Conservation (phyloP, 1,140 invertebrate species). For the Scylla paramamosain region DNA sequence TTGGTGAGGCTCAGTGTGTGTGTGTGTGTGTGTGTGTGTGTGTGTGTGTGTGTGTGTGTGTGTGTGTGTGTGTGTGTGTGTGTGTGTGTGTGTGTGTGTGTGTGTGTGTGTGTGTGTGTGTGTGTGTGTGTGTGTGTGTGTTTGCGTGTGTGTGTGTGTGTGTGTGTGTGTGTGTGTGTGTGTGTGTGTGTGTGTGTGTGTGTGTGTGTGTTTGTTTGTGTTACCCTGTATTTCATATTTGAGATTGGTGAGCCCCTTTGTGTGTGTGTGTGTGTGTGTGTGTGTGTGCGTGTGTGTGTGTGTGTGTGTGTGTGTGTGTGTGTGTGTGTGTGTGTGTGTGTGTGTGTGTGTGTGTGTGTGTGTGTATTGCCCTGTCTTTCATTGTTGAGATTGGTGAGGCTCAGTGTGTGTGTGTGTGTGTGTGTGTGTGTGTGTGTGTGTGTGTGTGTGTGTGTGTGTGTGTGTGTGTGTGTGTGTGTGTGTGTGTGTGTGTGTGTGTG, state of each 20-base stretch:
- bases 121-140: too few relatives aligned
- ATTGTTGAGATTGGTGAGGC: too few relatives aligned
- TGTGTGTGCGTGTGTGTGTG: constrained; percentile 44
- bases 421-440: constrained; percentile 32
- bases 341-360: constrained; percentile 32
- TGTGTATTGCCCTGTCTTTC: too few relatives aligned
- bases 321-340: constrained; percentile 40
- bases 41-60: too few relatives aligned
- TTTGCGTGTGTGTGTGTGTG: neutral
- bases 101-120: neutral
- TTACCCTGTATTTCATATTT: neutral
- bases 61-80: too few relatives aligned
- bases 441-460: constrained; percentile 26
- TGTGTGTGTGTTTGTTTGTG: too few relatives aligned
- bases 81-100: too few relatives aligned
- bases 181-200: constrained; percentile 40
- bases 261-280: constrained; percentile 44
- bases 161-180: constrained; percentile 16
- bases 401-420: too few relatives aligned
- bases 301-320: constrained; percentile 45
- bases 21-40: too few relatives aligned
- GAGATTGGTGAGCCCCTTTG: too few relatives aligned
- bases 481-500: constrained; percentile 46
- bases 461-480: constrained; percentile 39
- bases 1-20: too few relatives aligned